These are phyloP conservation scores for Virgularia gustaviana DNA, from an alignment of 92 coral and sea anemone genomes.

Conservation along the genomic window DNA sequence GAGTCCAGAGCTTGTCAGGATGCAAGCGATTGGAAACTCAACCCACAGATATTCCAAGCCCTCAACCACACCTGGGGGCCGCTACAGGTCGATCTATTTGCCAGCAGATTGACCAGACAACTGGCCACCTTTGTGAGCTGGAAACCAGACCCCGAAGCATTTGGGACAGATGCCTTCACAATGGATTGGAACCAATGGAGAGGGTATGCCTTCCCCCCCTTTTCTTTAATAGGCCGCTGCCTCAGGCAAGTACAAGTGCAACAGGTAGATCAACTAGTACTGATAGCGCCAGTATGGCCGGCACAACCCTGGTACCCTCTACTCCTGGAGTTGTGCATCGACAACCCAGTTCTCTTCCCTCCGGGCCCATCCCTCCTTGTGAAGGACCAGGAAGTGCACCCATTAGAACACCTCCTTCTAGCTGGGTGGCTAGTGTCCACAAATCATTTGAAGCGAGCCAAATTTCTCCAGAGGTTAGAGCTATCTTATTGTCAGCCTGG, in stretches of 20 bases:
- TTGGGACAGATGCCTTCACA: constrained; percentile 3
- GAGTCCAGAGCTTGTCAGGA: constrained; percentile 34
- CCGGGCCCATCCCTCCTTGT: not conserved
- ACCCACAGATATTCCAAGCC: not conserved
- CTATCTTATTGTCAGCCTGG: constrained; percentile 12
- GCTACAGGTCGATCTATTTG: constrained; percentile 4
- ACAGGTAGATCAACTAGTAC: not conserved
- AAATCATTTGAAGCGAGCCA: constrained; percentile 10
- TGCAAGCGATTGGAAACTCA: constrained; percentile 14
- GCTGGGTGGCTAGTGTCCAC: constrained; percentile 1
- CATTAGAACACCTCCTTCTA: constrained; percentile 7
- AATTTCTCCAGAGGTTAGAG: constrained; percentile 23
- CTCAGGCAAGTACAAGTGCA: constrained; percentile 18
- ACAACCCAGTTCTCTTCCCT: constrained; percentile 13
- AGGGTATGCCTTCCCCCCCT: constrained; percentile 34
- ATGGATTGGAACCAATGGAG: constrained; percentile 12
- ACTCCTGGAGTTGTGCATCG: constrained; percentile 16
- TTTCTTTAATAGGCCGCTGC: constrained; percentile 12
- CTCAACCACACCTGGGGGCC: constrained; percentile 11
- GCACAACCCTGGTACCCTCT: constrained; percentile 15
- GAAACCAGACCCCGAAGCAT: constrained; percentile 13
- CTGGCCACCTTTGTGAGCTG: constrained; percentile 8
- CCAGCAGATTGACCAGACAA: constrained; percentile 4
- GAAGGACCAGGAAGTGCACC: constrained; percentile 16
- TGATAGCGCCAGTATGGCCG: constrained; percentile 15